Percentiles rank a stretch among this genome's conserved stretches.
Conservation (phyloP, 2,113 vertebrate genomes). For the Amia ocellicauda region DNA sequence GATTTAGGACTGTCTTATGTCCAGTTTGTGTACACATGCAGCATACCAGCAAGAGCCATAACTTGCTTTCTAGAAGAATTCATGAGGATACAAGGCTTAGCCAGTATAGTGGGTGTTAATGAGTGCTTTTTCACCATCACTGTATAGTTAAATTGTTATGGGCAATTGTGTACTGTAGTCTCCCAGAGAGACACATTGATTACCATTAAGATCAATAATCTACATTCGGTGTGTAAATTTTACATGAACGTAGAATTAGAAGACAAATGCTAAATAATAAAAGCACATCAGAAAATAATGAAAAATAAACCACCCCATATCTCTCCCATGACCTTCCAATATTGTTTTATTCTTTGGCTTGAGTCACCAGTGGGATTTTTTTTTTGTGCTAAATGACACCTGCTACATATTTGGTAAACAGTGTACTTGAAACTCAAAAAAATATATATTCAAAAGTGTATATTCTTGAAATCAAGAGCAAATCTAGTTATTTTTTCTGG, state of each 20-base stretch:
- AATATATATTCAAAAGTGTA: neutral
- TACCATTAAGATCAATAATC: too few relatives aligned
- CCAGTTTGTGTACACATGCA: conserved; percentile 84
- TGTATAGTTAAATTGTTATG: too few relatives aligned
- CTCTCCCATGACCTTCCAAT: neutral
- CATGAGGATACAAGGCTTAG: conserved; percentile 54
- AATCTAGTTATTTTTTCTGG: too few relatives aligned
- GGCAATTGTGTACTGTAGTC: too few relatives aligned
- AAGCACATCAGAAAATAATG: neutral
- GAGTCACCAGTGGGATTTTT: conserved; percentile 7
- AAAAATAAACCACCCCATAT: neutral
- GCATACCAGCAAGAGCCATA: conserved; percentile 60
- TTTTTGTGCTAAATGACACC: neutral
- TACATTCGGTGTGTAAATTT: too few relatives aligned
- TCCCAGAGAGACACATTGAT: too few relatives aligned
- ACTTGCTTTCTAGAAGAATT: conserved; percentile 61
- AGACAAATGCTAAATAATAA: neutral
- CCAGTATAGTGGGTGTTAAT: conserved; percentile 53
- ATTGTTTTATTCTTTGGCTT: conserved; percentile 29
- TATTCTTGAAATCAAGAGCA: too few relatives aligned
- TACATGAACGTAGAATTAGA: too few relatives aligned
- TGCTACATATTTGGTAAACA: conserved; percentile 6
- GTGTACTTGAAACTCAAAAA: neutral
- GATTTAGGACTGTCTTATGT: conserved; percentile 62
- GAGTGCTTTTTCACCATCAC: conserved; percentile 56